A percentile compares a stretch with the other conserved stretches of the same genome.
Evolutionary conservation across 2,113 vertebrate species (phyloP).

Genomic region (Chrysemys picta): DNA sequence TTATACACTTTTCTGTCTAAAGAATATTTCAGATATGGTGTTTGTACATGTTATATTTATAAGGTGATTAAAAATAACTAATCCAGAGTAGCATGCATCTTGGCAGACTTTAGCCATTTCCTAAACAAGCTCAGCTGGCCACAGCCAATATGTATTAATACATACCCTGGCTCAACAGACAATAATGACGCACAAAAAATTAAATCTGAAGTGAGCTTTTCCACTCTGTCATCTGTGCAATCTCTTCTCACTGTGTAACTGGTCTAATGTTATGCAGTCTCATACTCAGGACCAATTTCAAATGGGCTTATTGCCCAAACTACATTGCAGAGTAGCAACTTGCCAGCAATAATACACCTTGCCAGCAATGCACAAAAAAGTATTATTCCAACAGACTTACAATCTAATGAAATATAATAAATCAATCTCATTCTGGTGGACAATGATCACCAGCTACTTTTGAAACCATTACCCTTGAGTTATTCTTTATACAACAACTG

Average conservation of each 20-base stretch:
- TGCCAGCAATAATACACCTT: constrained; percentile 1
- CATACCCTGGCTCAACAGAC: not conserved
- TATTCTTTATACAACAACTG: not conserved
- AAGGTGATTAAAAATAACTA: not conserved
- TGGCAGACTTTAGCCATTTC: not conserved
- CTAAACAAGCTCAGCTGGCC: not conserved
- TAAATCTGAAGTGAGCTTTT: constrained; percentile 49
- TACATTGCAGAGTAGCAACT: not conserved
- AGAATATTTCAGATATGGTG: not conserved
- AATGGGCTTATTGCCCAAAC: not conserved
- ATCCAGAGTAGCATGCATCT: not conserved
- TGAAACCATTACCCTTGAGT: not conserved
- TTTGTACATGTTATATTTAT: not conserved
- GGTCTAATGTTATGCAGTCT: not conserved
- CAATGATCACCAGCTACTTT: not conserved
- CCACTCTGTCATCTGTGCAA: constrained; percentile 14
- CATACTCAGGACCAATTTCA: not conserved
- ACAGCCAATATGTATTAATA: not conserved
- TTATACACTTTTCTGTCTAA: not conserved
- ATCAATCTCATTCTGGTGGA: not conserved
- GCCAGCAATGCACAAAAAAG: not conserved
- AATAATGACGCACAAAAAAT: not conserved
- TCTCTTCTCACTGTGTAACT: constrained; percentile 29
- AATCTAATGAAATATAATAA: not conserved
- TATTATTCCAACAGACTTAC: not conserved